These are phyloP conservation scores for Asteroscopus sphinx DNA, from an alignment of 2,888 invertebrate species.

Conservation along the genomic window DNA sequence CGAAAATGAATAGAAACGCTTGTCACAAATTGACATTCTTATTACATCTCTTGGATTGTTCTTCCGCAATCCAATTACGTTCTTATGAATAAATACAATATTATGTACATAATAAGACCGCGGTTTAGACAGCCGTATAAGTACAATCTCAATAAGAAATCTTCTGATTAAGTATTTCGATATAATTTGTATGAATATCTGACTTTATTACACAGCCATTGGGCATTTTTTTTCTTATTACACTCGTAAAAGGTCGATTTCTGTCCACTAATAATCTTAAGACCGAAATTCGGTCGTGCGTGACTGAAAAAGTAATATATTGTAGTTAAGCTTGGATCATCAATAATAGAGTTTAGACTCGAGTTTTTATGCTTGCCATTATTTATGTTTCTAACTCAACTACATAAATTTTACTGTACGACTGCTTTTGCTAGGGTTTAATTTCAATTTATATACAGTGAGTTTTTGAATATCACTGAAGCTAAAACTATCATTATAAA, in stretches of 20 bases:
- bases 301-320: constrained; percentile 9
- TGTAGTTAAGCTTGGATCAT: constrained; percentile 1
- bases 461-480: too few species aligned
- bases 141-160: constrained; percentile 1
- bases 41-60: constrained; percentile 20
- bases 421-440: background rate
- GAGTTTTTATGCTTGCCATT: background rate
- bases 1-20: constrained; percentile 20
- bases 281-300: background rate
- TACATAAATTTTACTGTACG: constrained; percentile 6
- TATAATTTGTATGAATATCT: background rate
- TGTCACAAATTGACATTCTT: constrained; percentile 26
- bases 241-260: background rate
- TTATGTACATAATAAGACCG: constrained; percentile 20
- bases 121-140: constrained; percentile 6
- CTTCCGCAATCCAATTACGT: constrained; percentile 39
- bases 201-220: background rate
- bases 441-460: too few species aligned
- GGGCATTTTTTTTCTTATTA: background rate
- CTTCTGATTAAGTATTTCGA: constrained; percentile 8
- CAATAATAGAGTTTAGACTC: constrained; percentile 7
- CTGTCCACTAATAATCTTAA: background rate
- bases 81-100: constrained; percentile 44
- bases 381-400: constrained; percentile 6
- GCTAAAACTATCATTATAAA: too few species aligned